Conservation (phyloP, 2,113 vertebrate species). For the Myodes glareolus region DNA sequence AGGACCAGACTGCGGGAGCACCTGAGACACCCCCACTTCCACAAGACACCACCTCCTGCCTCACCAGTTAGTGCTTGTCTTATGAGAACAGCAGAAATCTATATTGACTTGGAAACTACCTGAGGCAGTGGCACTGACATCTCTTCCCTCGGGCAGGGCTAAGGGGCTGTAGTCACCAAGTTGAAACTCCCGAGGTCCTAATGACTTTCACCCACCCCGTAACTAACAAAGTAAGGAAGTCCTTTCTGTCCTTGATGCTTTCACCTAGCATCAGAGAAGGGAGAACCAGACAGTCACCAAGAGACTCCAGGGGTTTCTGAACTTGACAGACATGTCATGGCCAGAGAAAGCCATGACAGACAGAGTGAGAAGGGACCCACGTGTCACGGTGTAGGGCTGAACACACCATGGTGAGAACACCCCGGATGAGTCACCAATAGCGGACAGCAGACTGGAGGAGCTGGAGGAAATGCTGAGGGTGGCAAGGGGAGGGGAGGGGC, state of each 20-base stretch:
- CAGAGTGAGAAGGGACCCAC: not conserved
- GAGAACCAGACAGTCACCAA: not conserved
- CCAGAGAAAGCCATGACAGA: not conserved
- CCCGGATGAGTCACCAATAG: slow-evolving; percentile 50
- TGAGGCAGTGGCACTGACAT: not conserved
- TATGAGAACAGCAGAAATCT: not conserved
- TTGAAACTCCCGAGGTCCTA: not conserved
- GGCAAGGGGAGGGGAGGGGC: slow-evolving; percentile 47
- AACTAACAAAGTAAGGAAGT: not conserved
- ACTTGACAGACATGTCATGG: not conserved
- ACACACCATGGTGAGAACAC: not conserved
- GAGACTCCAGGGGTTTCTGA: not conserved
- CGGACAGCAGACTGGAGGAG: not conserved
- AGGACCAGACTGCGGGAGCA: not conserved
- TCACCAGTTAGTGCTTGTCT: not conserved
- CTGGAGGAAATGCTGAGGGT: slow-evolving; percentile 67
- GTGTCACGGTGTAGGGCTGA: not conserved
- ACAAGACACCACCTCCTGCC: not conserved
- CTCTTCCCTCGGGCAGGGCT: not conserved
- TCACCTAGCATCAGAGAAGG: not conserved
- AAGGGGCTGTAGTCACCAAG: not conserved
- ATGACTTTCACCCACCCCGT: not conserved
- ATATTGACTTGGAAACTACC: not conserved
- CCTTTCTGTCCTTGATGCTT: not conserved
- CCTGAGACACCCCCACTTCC: not conserved